These are phyloP conservation scores for Chironex yamaguchii DNA, from an alignment of 30 jellyfish, hydroid and myxozoan species.

Conservation along the genomic window DNA sequence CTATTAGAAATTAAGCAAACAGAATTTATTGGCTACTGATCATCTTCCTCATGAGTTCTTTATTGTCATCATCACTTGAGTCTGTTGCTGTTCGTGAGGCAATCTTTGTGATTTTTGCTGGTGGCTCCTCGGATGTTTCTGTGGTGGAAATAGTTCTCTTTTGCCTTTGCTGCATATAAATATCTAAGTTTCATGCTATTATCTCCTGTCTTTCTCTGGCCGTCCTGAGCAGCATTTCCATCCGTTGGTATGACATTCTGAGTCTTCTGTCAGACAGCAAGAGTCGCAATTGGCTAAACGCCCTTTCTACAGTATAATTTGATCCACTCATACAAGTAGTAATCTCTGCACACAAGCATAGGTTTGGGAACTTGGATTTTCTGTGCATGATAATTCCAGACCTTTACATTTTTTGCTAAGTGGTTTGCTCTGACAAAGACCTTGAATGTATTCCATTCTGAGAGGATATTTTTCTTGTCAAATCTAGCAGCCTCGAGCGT, in stretches of 20 bases:
- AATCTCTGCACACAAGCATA: conserved; percentile 31
- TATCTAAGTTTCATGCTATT: too few species aligned
- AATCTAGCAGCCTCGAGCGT: conserved; percentile 1
- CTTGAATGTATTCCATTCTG: conserved; percentile 17
- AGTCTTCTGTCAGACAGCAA: conserved; percentile 28
- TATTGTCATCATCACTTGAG: too few species aligned
- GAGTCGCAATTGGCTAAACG: conserved; percentile 16
- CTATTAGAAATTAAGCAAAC: too few species aligned
- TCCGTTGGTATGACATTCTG: not conserved
- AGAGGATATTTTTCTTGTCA: not conserved
- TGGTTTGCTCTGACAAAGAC: not conserved
- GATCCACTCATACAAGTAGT: conserved; percentile 21
- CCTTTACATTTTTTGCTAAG: not conserved
- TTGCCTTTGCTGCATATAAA: too few species aligned
- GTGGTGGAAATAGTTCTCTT: too few species aligned
- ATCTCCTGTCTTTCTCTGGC: conserved; percentile 10
- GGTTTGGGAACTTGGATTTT: conserved; percentile 15
- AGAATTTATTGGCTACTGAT: too few species aligned
- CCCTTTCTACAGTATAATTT: conserved; percentile 39
- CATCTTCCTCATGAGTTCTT: too few species aligned
- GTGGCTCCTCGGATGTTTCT: too few species aligned
- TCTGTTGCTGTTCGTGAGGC: too few species aligned
- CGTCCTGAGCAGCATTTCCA: conserved; percentile 30
- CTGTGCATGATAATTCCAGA: not conserved
- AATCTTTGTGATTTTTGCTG: too few species aligned